Evolutionary conservation across 2,888 invertebrate species (phyloP).

Genomic region (Agrochola lota): DNA sequence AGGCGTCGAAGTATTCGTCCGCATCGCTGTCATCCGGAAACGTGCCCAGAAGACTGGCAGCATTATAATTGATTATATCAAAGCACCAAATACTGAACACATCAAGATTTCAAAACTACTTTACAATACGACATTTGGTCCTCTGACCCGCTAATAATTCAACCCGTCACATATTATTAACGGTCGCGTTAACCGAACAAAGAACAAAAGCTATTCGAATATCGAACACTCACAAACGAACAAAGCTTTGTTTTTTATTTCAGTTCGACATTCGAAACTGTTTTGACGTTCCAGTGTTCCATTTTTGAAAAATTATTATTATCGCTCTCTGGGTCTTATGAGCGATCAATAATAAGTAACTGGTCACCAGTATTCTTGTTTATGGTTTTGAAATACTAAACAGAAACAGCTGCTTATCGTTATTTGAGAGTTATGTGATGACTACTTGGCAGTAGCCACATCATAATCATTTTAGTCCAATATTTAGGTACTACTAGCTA

Average conservation of each 20-base stretch:
- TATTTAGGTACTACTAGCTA: too few species aligned
- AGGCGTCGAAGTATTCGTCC: too few species aligned
- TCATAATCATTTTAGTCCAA: neutral
- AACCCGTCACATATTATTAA: slow-evolving; percentile 72
- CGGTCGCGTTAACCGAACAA: slow-evolving; percentile 78
- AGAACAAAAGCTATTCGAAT: slow-evolving; percentile 84
- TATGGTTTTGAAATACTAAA: slow-evolving; percentile 31
- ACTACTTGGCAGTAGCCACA: slow-evolving; percentile 4
- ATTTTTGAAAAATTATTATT: slow-evolving; percentile 68
- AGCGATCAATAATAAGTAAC: slow-evolving; percentile 50
- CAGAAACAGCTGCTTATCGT: slow-evolving; percentile 50
- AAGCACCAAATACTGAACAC: slow-evolving; percentile 20
- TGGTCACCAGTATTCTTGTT: slow-evolving; percentile 42
- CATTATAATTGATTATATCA: too few species aligned
- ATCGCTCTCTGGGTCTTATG: slow-evolving; percentile 50
- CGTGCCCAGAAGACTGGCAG: too few species aligned
- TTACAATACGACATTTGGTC: slow-evolving; percentile 47
- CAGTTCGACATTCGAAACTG: slow-evolving; percentile 78
- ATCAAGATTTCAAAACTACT: slow-evolving; percentile 20
- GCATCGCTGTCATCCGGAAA: too few species aligned
- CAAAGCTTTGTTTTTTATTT: slow-evolving; percentile 73
- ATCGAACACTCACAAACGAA: slow-evolving; percentile 77
- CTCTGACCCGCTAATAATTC: slow-evolving; percentile 57
- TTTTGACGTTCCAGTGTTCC: slow-evolving; percentile 77
- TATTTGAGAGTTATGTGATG: slow-evolving; percentile 25